phyloP scores from a whole-genome alignment of 2,888 invertebrate species.

The Orthosia incerta region DNA sequence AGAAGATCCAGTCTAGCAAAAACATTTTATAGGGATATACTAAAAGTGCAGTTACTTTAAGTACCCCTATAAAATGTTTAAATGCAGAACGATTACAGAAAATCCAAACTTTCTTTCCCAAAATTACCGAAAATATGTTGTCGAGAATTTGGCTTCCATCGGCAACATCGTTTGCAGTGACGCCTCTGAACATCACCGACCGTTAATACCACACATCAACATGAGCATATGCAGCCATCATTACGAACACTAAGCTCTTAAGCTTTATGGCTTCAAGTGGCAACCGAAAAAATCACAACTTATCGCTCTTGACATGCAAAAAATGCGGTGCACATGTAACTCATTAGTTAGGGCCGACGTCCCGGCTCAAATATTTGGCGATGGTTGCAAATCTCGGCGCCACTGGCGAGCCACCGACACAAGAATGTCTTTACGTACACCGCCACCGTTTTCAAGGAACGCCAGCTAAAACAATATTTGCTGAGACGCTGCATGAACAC shows the following conservation, averaged over 20 bases:
- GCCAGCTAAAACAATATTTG: slow-evolving; percentile 88
- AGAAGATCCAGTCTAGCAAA: slow-evolving; percentile 18
- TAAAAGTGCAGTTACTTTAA: slow-evolving; percentile 14
- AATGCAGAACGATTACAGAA: slow-evolving; percentile 2
- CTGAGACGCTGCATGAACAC: slow-evolving; percentile 86
- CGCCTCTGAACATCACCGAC: slow-evolving; percentile 42
- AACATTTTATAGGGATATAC: slow-evolving; percentile 13
- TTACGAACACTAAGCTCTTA: slow-evolving; percentile 64
- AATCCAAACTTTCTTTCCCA: neutral
- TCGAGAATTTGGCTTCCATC: slow-evolving; percentile 12
- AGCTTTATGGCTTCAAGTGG: slow-evolving; percentile 65
- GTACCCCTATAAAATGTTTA: neutral
- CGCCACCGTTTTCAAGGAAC: slow-evolving; percentile 76
- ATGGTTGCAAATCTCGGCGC: slow-evolving; percentile 87
- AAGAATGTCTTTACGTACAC: slow-evolving; percentile 75
- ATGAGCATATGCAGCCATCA: slow-evolving; percentile 62
- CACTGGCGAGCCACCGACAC: slow-evolving; percentile 68
- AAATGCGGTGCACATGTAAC: slow-evolving; percentile 85
- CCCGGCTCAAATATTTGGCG: slow-evolving; percentile 86
- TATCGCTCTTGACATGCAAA: slow-evolving; percentile 68
- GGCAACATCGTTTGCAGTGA: slow-evolving; percentile 29
- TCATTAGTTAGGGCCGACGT: slow-evolving; percentile 86
- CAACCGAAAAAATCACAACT: slow-evolving; percentile 69
- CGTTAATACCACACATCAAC: slow-evolving; percentile 54
- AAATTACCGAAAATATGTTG: slow-evolving; percentile 16